Evolutionary conservation across 2,113 vertebrate species (phyloP).

Genomic region (Mohoua ochrocephala): DNA sequence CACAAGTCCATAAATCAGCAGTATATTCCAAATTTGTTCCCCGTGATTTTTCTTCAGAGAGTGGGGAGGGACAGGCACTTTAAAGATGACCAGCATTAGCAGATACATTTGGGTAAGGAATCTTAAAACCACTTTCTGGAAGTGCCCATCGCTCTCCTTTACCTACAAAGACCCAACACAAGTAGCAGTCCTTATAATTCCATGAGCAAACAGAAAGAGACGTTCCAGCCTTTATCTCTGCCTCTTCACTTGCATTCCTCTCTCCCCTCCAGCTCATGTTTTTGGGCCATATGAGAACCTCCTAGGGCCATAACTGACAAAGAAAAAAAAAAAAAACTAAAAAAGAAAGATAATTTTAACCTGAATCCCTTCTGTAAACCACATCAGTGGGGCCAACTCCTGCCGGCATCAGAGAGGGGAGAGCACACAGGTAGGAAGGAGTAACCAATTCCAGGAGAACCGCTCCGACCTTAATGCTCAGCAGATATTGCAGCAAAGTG

Average conservation of each 20-base stretch:
- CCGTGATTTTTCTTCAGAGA: neutral
- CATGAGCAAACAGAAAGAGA: neutral
- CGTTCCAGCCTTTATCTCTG: neutral
- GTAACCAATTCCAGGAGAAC: neutral
- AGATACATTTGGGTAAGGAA: neutral
- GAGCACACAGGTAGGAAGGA: neutral
- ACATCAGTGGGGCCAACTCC: neutral
- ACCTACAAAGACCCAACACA: neutral
- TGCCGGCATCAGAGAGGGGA: neutral
- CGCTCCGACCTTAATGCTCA: neutral
- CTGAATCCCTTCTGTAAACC: neutral
- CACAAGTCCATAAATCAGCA: neutral
- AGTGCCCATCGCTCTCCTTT: neutral
- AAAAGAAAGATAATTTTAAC: neutral
- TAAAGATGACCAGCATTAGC: neutral
- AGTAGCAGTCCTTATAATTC: neutral
- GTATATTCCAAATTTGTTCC: neutral
- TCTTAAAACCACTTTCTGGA: neutral
- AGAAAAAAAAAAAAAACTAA: neutral
- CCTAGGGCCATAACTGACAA: neutral
- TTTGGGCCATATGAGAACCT: neutral
- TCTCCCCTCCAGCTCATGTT: neutral
- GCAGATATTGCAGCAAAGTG: neutral
- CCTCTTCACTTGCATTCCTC: neutral
- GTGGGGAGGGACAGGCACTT: neutral